Conservation (phyloP, 2,888 invertebrate species). For the Melinaea marsaeus region DNA sequence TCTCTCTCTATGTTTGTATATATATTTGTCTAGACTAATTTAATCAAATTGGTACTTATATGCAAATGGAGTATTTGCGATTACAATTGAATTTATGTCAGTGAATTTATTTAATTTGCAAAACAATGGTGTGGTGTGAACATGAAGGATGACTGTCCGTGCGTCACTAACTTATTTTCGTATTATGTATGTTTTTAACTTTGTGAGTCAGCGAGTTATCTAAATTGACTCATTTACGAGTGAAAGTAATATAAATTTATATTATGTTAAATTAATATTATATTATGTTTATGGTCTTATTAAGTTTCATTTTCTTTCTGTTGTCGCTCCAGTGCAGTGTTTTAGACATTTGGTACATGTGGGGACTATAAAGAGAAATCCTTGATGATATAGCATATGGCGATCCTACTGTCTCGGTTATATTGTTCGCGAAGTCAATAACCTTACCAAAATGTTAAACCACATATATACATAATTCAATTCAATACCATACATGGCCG, state of each 20-base stretch:
- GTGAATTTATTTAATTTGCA: conserved; percentile 36
- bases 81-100: conserved; percentile 8
- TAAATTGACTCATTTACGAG: conserved; percentile 53
- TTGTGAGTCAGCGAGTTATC: conserved; percentile 62
- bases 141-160: conserved; percentile 46
- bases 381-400: conserved; percentile 63
- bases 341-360: conserved; percentile 41
- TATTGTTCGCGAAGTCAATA: conserved; percentile 73
- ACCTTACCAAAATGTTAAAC: conserved; percentile 73
- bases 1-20: no score
- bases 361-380: conserved; percentile 61
- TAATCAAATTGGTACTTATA: not conserved
- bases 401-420: conserved; percentile 46
- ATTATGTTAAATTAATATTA: no score
- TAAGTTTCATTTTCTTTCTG: not conserved
- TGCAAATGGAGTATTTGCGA: conserved; percentile 4
- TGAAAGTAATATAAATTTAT: conserved; percentile 13
- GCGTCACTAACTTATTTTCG: conserved; percentile 64
- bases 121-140: conserved; percentile 44
- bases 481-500: conserved; percentile 68
- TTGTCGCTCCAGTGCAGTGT: not conserved
- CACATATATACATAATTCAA: conserved; percentile 73
- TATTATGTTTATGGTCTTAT: not conserved
- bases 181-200: conserved; percentile 39
- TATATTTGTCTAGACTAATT: not conserved